These are phyloP conservation scores for Tamandua tetradactyla DNA, from an alignment of 2,797 vertebrate genomes.

Conservation along the genomic window DNA sequence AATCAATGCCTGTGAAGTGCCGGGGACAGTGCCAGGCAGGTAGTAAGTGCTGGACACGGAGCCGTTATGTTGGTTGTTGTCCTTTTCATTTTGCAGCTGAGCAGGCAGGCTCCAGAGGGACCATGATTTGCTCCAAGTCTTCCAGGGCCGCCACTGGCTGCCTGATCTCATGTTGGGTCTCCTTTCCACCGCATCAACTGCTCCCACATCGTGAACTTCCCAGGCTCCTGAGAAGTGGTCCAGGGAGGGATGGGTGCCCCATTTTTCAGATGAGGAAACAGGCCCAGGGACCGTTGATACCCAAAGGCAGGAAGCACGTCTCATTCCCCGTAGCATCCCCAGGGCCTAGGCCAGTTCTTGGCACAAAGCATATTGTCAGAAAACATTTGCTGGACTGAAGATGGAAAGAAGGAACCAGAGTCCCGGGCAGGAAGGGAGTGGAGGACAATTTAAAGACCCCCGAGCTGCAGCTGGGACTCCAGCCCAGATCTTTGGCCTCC, in stretches of 20 bases:
- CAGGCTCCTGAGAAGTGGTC: rapidly evolving
- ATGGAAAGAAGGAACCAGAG: background rate
- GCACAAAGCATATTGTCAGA: rapidly evolving
- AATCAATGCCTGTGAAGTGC: background rate
- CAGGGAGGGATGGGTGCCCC: rapidly evolving
- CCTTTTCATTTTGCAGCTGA: background rate
- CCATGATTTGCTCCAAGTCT: background rate
- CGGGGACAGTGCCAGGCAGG: background rate
- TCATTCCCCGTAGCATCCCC: rapidly evolving
- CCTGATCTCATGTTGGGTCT: rapidly evolving
- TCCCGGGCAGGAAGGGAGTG: background rate
- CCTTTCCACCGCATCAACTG: background rate
- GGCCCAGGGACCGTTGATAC: background rate
- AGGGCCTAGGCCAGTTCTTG: background rate
- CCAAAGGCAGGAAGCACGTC: rapidly evolving
- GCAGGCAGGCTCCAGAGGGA: background rate
- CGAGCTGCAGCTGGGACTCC: background rate
- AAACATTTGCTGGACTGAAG: background rate
- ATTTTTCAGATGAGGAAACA: background rate
- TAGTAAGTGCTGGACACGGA: rapidly evolving
- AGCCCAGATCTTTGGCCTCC: background rate
- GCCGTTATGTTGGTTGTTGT: no score
- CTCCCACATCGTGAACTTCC: rapidly evolving
- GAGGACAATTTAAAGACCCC: background rate
- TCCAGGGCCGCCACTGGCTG: no score